Evolutionary conservation across 2,888 invertebrate species (phyloP).

Genomic region (Aromia moschata): DNA sequence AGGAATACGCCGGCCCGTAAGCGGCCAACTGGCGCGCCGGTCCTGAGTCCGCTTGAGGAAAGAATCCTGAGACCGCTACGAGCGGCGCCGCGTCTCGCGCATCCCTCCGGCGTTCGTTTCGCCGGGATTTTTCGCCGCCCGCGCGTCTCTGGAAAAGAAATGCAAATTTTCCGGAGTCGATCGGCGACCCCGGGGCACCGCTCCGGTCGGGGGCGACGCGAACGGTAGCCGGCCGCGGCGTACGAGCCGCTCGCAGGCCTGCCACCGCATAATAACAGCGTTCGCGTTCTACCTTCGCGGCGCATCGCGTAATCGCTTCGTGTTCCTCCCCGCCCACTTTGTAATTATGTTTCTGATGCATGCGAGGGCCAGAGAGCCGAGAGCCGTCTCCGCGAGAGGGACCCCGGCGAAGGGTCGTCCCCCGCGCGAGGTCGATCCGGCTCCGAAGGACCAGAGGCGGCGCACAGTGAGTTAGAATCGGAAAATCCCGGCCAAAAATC

Average conservation of each 20-base stretch:
- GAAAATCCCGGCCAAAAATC: no score
- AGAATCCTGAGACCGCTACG: no score
- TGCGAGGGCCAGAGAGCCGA: slow-evolving; percentile 40
- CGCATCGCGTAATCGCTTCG: slow-evolving; percentile 61
- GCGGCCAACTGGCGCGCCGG: not conserved
- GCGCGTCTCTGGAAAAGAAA: slow-evolving; percentile 17
- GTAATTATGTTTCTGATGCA: slow-evolving; percentile 62
- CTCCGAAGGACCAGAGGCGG: no score
- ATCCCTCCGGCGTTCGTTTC: slow-evolving; percentile 17
- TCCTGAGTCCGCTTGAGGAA: no score
- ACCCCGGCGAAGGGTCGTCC: slow-evolving; percentile 2
- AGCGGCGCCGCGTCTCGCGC: no score
- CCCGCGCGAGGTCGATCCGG: slow-evolving; percentile 33
- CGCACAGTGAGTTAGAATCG: no score
- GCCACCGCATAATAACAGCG: slow-evolving; percentile 63
- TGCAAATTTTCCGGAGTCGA: slow-evolving; percentile 20
- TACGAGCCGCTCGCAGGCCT: slow-evolving; percentile 56
- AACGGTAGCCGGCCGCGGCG: slow-evolving; percentile 40
- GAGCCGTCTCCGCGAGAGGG: slow-evolving; percentile 30
- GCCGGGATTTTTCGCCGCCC: slow-evolving; percentile 9
- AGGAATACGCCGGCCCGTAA: not conserved
- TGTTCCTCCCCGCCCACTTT: slow-evolving; percentile 60
- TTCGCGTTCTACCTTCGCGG: slow-evolving; percentile 53
- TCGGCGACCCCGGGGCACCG: slow-evolving; percentile 12
- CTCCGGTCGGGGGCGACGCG: slow-evolving; percentile 27